These are phyloP conservation scores for Akabosia matsudoensis DNA, from an alignment of 1,140 invertebrate species.

Conservation along the genomic window DNA sequence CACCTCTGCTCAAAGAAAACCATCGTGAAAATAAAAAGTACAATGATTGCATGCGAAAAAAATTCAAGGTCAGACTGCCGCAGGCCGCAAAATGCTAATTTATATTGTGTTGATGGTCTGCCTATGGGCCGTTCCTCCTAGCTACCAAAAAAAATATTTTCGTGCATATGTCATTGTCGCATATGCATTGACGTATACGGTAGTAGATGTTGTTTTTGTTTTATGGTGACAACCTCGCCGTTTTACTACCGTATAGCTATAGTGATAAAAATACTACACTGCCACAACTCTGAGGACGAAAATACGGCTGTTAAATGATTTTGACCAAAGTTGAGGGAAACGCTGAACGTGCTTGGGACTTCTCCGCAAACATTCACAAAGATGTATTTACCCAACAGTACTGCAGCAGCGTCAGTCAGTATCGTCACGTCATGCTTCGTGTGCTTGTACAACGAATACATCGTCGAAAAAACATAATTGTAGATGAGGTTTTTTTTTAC, in stretches of 20 bases:
- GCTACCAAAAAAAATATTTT: not conserved
- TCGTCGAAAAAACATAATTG: too few species aligned
- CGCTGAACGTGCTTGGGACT: too few species aligned
- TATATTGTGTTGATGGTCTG: not conserved
- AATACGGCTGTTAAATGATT: too few species aligned
- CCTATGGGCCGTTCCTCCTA: not conserved
- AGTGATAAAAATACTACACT: not conserved
- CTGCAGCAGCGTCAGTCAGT: too few species aligned
- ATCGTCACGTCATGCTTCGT: too few species aligned
- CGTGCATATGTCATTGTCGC: not conserved
- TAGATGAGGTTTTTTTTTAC: too few species aligned
- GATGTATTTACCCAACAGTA: too few species aligned
- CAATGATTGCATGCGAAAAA: slow-evolving; percentile 6
- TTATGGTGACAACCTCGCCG: not conserved
- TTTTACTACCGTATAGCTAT: not conserved
- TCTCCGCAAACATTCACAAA: too few species aligned
- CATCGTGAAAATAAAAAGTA: not conserved
- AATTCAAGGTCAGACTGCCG: slow-evolving; percentile 23
- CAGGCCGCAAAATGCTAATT: not conserved
- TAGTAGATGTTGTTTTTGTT: not conserved
- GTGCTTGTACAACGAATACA: too few species aligned
- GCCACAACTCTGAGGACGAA: too few species aligned
- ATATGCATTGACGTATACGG: not conserved
- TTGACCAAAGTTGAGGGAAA: too few species aligned
- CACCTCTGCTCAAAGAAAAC: not conserved